phyloP scores from a whole-genome alignment of 1,140 invertebrate species.

The Drosophila lacteicornis region DNA sequence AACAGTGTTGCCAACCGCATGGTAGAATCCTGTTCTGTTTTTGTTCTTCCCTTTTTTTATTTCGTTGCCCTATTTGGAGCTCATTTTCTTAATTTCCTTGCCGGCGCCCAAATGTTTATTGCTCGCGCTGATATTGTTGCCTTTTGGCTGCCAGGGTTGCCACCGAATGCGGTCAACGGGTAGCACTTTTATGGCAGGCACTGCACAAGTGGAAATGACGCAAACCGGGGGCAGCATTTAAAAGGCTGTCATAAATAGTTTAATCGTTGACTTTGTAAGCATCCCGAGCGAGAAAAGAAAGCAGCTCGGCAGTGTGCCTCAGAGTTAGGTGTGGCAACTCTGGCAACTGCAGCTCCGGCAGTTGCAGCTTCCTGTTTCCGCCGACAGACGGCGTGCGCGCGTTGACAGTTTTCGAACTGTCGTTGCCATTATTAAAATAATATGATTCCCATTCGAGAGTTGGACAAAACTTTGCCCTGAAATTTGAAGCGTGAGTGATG shows the following conservation, averaged over 20 bases:
- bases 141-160: slow-evolving; percentile 18
- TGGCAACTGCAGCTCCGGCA: slow-evolving; percentile 12
- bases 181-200: slow-evolving; percentile 13
- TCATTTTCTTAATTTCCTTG: slow-evolving; percentile 48
- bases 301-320: not conserved
- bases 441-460: slow-evolving; percentile 37
- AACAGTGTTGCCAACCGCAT: slow-evolving; percentile 49
- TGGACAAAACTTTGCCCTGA: slow-evolving; percentile 18
- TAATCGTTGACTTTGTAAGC: slow-evolving; percentile 73
- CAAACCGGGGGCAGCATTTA: slow-evolving; percentile 30
- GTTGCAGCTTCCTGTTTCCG: slow-evolving; percentile 35
- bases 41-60: too few species aligned
- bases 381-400: not conserved
- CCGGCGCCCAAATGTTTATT: slow-evolving; percentile 32
- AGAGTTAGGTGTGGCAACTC: slow-evolving; percentile 34
- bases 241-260: slow-evolving; percentile 81
- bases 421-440: slow-evolving; percentile 46
- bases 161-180: slow-evolving; percentile 17
- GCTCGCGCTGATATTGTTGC: slow-evolving; percentile 19
- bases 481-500: slow-evolving; percentile 11
- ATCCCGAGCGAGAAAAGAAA: not conserved
- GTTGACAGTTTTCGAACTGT: slow-evolving; percentile 36
- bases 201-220: slow-evolving; percentile 18
- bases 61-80: slow-evolving; percentile 21
- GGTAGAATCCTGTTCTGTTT: slow-evolving; percentile 12